Evolutionary conservation across 2,888 invertebrate genomes (phyloP).

Genomic region (Coremacera marginata): DNA sequence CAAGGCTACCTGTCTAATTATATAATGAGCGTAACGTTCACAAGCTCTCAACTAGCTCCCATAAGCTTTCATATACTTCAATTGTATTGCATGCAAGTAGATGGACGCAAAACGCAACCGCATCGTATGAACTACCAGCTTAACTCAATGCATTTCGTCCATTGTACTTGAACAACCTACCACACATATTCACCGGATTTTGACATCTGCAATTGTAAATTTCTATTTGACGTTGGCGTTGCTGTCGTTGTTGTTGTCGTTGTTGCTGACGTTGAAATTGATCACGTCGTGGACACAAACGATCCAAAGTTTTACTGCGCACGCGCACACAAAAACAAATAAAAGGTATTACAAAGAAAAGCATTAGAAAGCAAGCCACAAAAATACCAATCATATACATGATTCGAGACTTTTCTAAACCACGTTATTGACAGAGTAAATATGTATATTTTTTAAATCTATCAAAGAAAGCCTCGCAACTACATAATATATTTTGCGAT

Average conservation of each 20-base stretch:
- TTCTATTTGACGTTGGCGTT: not conserved
- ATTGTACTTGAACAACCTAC: not conserved
- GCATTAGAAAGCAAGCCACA: constrained; percentile 46
- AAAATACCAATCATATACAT: constrained; percentile 42
- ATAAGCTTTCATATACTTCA: too few relatives aligned
- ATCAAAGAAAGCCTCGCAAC: not conserved
- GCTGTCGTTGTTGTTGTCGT: constrained; percentile 12
- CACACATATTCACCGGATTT: not conserved
- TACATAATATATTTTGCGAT: not conserved
- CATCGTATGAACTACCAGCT: too few relatives aligned
- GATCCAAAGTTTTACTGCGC: constrained; percentile 52
- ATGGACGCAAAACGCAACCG: too few relatives aligned
- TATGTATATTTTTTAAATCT: too few relatives aligned
- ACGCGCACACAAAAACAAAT: constrained; percentile 57
- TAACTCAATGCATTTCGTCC: not conserved
- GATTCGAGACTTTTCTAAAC: not conserved
- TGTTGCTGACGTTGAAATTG: not conserved
- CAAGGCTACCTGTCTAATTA: too few relatives aligned
- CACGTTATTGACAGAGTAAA: too few relatives aligned
- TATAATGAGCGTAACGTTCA: too few relatives aligned
- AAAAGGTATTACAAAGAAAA: constrained; percentile 53
- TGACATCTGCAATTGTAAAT: not conserved
- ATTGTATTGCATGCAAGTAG: too few relatives aligned
- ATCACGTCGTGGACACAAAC: constrained; percentile 50
- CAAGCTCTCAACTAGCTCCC: too few relatives aligned